phyloP scores from a whole-genome alignment of 1,140 invertebrate genomes.

The Trigoniulus corallinus region DNA sequence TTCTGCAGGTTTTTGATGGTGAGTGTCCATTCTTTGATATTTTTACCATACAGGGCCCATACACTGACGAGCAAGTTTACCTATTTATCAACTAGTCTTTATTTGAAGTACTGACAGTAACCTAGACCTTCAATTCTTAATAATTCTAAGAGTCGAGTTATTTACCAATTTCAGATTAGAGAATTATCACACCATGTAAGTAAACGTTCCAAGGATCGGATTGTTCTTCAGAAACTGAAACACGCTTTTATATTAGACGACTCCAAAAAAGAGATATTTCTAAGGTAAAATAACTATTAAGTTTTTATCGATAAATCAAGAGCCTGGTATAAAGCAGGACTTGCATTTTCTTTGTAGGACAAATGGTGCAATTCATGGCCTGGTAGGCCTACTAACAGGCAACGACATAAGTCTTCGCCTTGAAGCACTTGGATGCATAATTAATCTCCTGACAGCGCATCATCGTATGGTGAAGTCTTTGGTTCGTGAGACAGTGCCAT shows the following conservation, averaged over 20 bases:
- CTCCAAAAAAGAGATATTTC: not conserved
- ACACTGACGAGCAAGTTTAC: too few relatives aligned
- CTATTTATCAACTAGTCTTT: too few relatives aligned
- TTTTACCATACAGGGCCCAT: too few relatives aligned
- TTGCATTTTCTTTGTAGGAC: not conserved
- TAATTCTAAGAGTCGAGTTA: too few relatives aligned
- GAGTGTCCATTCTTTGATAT: too few relatives aligned
- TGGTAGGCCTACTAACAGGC: not conserved
- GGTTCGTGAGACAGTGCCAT: not conserved
- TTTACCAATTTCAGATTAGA: too few relatives aligned
- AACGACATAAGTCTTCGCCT: not conserved
- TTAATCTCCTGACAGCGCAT: not conserved
- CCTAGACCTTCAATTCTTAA: too few relatives aligned
- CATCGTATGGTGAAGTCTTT: not conserved
- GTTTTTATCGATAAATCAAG: not conserved
- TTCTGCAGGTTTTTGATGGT: too few relatives aligned
- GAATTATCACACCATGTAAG: too few relatives aligned
- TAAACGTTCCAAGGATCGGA: not conserved
- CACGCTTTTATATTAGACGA: not conserved
- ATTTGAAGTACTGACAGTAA: too few relatives aligned
- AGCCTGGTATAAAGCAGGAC: not conserved
- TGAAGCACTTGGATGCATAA: not conserved
- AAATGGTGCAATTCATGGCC: not conserved
- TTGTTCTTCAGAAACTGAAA: not conserved
- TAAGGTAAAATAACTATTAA: not conserved